These are phyloP conservation scores for Neuroterus valhalla DNA, from an alignment of 1,140 invertebrate species.

Conservation along the genomic window DNA sequence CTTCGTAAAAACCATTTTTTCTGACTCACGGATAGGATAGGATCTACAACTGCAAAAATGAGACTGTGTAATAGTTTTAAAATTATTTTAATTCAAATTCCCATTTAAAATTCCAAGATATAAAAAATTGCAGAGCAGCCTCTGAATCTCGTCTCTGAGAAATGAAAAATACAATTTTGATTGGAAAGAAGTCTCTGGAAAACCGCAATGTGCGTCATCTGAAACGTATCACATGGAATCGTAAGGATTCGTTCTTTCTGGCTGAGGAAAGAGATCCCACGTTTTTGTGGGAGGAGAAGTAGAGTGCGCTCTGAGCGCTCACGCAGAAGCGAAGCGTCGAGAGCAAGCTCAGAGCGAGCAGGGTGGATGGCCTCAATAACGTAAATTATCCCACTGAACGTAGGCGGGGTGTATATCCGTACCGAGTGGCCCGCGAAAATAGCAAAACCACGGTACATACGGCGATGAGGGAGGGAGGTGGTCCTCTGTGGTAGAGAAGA, in stretches of 20 bases:
- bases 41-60: too few relatives aligned
- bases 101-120: too few relatives aligned
- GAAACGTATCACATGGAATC: slow-evolving; percentile 6
- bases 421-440: slow-evolving; percentile 69
- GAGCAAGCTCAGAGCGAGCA: slow-evolving; percentile 43
- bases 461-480: slow-evolving; percentile 43
- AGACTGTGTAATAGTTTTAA: too few relatives aligned
- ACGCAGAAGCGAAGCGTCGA: slow-evolving; percentile 11
- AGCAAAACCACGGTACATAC: slow-evolving; percentile 62
- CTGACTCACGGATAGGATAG: too few relatives aligned
- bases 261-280: slow-evolving; percentile 22
- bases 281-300: slow-evolving; percentile 33
- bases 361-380: slow-evolving; percentile 67
- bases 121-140: too few relatives aligned
- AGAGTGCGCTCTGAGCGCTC: slow-evolving; percentile 34
- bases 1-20: too few relatives aligned
- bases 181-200: background rate
- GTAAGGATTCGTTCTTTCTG: slow-evolving; percentile 4
- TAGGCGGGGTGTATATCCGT: slow-evolving; percentile 59
- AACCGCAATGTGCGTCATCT: slow-evolving; percentile 17
- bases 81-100: too few relatives aligned
- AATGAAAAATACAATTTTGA: background rate
- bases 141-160: too few relatives aligned
- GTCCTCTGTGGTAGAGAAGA: slow-evolving; percentile 44
- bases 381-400: slow-evolving; percentile 64